A percentile compares a stretch with the other conserved stretches of the same genome.
Evolutionary conservation across 37 sponge, comb jelly and placozoan genomes (phyloP).

Genomic region (Cliona cf. orientalis): DNA sequence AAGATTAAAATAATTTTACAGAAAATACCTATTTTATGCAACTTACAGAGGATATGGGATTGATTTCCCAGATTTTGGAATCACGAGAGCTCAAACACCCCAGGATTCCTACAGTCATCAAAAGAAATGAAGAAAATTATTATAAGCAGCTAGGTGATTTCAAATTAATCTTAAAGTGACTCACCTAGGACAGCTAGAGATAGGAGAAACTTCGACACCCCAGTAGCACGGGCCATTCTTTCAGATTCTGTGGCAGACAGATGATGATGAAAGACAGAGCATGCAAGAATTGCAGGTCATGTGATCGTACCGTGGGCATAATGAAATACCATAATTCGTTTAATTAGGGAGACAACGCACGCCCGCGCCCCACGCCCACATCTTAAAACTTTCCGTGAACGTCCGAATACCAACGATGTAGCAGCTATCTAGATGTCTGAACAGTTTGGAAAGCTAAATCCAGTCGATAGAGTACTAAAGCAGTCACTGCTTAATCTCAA

Average conservation of each 20-base stretch:
- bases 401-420: no score
- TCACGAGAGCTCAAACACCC: conserved; percentile 4
- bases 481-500: no score
- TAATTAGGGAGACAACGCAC: no score
- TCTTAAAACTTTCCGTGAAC: no score
- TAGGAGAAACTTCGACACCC: neutral
- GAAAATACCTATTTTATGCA: no score
- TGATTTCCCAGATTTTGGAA: conserved; percentile 25
- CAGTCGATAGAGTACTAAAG: no score
- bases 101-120: neutral
- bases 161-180: neutral
- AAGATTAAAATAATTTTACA: neutral
- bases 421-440: no score
- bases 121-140: neutral
- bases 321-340: no score
- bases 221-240: neutral
- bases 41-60: conserved; percentile 18
- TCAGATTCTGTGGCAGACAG: neutral
- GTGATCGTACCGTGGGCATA: no score
- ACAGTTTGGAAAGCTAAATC: no score
- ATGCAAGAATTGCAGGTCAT: no score
- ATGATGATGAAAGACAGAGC: neutral
- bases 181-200: conserved; percentile 2
- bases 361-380: no score
- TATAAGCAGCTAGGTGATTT: neutral